These are phyloP conservation scores for Clostera curtula DNA, from an alignment of 2,888 invertebrate species.

Conservation along the genomic window DNA sequence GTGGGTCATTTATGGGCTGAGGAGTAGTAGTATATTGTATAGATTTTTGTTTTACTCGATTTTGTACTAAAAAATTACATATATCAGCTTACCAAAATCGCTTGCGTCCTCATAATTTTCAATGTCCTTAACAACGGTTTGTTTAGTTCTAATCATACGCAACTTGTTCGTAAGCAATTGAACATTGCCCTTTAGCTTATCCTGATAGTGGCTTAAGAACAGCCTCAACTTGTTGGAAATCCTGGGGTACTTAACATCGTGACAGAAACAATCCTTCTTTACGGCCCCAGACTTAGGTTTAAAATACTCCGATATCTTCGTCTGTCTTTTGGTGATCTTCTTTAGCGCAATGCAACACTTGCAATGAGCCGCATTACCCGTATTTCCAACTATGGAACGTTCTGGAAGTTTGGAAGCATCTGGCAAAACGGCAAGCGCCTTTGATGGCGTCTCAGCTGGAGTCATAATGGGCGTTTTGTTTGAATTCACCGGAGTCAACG, in stretches of 20 bases:
- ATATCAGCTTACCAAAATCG: constrained; percentile 7
- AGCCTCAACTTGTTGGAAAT: constrained; percentile 45
- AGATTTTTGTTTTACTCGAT: too few species aligned
- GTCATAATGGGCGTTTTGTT: constrained; percentile 23
- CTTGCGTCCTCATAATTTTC: constrained; percentile 6
- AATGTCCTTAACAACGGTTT: constrained; percentile 1
- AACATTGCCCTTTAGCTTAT: constrained; percentile 21
- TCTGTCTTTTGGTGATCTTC: constrained; percentile 40
- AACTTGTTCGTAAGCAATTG: constrained; percentile 27
- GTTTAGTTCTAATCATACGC: constrained; percentile 3
- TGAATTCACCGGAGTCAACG: constrained; percentile 23
- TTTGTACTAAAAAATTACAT: too few species aligned
- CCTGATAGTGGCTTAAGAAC: constrained; percentile 37
- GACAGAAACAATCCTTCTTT: constrained; percentile 37
- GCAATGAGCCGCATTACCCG: constrained; percentile 33
- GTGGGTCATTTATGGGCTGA: too few species aligned
- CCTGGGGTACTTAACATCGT: constrained; percentile 29
- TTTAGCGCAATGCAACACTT: constrained; percentile 44
- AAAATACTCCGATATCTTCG: constrained; percentile 49
- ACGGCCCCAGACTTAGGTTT: constrained; percentile 15
- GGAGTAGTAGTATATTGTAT: too few species aligned
- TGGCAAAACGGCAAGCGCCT: too few species aligned
- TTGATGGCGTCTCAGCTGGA: constrained; percentile 11
- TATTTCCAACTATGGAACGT: not conserved
- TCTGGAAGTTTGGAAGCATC: constrained; percentile 5